phyloP scores from a whole-genome alignment of 2,888 invertebrate genomes.

The Campopleginae sp. region DNA sequence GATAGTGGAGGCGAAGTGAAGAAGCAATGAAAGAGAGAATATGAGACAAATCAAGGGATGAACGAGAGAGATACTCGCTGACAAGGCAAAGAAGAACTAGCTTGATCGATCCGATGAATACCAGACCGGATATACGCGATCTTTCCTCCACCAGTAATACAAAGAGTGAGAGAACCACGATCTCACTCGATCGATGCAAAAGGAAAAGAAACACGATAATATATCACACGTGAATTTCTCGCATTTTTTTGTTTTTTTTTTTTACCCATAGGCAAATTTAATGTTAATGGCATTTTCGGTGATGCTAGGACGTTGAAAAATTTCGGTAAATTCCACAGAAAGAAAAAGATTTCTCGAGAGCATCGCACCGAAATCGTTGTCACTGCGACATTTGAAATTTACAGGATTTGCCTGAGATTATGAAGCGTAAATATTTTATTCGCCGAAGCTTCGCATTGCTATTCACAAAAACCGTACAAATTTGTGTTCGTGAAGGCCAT shows the following conservation, averaged over 20 bases:
- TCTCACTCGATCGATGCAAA: conserved; percentile 23
- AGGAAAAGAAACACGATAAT: conserved; percentile 28
- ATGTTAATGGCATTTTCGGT: background rate
- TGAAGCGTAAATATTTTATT: too few species aligned
- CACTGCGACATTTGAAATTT: too few species aligned
- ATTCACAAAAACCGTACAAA: too few species aligned
- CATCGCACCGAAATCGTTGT: too few species aligned
- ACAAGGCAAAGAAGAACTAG: conserved; percentile 62
- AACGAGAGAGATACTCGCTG: conserved; percentile 34
- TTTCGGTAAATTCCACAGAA: background rate
- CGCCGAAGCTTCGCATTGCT: too few species aligned
- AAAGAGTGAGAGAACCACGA: conserved; percentile 27
- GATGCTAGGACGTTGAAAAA: background rate
- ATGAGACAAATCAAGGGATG: conserved; percentile 42
- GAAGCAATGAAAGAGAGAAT: conserved; percentile 59
- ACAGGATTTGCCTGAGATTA: too few species aligned
- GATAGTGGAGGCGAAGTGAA: conserved; percentile 62
- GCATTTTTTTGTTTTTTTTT: too few species aligned
- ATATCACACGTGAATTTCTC: conserved; percentile 16
- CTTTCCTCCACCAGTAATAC: conserved; percentile 26
- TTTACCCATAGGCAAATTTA: background rate
- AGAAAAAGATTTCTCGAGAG: too few species aligned
- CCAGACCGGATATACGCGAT: conserved; percentile 41
- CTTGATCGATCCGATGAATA: conserved; percentile 62
- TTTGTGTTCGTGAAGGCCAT: too few species aligned